Conservation (phyloP, 1,140 invertebrate genomes). For the Heliconius nattereri region DNA sequence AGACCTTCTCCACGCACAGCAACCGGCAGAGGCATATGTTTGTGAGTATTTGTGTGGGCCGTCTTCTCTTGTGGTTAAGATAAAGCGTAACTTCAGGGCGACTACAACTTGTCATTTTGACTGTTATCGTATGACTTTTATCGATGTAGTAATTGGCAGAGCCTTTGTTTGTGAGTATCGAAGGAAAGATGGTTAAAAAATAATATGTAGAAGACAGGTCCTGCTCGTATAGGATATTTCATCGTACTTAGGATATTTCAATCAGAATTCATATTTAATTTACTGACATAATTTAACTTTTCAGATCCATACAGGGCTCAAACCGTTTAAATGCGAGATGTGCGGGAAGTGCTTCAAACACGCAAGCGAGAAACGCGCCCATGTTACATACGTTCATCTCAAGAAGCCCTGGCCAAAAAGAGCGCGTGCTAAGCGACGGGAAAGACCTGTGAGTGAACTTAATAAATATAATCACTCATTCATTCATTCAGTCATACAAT, state of each 20-base stretch:
- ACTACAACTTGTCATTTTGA: too few relatives aligned
- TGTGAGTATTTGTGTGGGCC: slow-evolving; percentile 45
- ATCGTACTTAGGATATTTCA: too few relatives aligned
- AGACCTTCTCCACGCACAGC: slow-evolving; percentile 64
- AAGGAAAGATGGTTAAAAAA: too few relatives aligned
- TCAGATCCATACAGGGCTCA: slow-evolving; percentile 89
- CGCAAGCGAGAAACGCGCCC: slow-evolving; percentile 64
- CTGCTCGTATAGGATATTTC: too few relatives aligned
- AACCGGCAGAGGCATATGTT: slow-evolving; percentile 67
- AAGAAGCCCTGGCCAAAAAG: slow-evolving; percentile 75
- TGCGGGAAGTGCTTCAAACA: slow-evolving; percentile 90
- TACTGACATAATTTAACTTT: slow-evolving; percentile 41
- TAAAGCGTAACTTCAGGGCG: too few relatives aligned
- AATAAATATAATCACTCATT: background rate
- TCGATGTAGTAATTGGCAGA: too few relatives aligned
- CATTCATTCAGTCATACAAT: background rate
- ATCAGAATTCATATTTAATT: too few relatives aligned
- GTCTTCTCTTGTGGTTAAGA: too few relatives aligned
- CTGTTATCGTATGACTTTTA: too few relatives aligned
- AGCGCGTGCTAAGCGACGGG: slow-evolving; percentile 51
- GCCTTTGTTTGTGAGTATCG: too few relatives aligned
- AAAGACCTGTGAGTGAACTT: slow-evolving; percentile 46
- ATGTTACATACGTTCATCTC: slow-evolving; percentile 69
- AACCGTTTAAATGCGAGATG: slow-evolving; percentile 89
- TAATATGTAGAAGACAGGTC: too few relatives aligned